Percentiles rank a stretch among this genome's conserved stretches.
Evolutionary conservation across 2,888 invertebrate species (phyloP).

Genomic region (Cybosia mesomella): DNA sequence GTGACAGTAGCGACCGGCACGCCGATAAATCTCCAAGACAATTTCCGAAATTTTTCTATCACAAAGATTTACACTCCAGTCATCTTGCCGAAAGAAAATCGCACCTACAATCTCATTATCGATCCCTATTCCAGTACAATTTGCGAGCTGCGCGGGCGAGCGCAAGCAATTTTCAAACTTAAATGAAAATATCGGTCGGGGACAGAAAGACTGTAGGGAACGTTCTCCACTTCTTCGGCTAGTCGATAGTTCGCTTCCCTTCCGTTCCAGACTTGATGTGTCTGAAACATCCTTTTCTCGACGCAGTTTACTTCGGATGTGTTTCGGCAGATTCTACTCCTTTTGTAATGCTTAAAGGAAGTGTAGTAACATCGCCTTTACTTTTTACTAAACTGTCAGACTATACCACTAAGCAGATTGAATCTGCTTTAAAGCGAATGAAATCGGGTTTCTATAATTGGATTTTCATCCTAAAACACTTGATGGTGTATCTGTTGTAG

Average conservation of each 20-base stretch:
- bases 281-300: constrained; percentile 42
- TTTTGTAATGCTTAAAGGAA: background rate
- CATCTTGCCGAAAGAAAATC: constrained; percentile 79
- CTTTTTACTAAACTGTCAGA: background rate
- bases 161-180: constrained; percentile 83
- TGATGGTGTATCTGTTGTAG: background rate
- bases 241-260: constrained; percentile 47
- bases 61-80: constrained; percentile 80
- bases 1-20: constrained; percentile 50
- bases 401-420: background rate
- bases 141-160: constrained; percentile 78
- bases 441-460: background rate
- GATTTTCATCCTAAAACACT: background rate
- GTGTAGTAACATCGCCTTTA: constrained; percentile 3
- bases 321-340: constrained; percentile 18
- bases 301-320: constrained; percentile 34
- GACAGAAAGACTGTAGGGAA: constrained; percentile 59
- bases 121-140: constrained; percentile 84
- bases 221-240: constrained; percentile 46
- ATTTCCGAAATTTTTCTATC: constrained; percentile 86
- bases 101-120: constrained; percentile 84
- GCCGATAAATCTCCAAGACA: constrained; percentile 77
- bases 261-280: constrained; percentile 46
- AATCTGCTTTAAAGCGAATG: background rate
- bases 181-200: constrained; percentile 84